Conservation (phyloP, 1,140 invertebrate genomes). For the Ostrea denselamellosa region DNA sequence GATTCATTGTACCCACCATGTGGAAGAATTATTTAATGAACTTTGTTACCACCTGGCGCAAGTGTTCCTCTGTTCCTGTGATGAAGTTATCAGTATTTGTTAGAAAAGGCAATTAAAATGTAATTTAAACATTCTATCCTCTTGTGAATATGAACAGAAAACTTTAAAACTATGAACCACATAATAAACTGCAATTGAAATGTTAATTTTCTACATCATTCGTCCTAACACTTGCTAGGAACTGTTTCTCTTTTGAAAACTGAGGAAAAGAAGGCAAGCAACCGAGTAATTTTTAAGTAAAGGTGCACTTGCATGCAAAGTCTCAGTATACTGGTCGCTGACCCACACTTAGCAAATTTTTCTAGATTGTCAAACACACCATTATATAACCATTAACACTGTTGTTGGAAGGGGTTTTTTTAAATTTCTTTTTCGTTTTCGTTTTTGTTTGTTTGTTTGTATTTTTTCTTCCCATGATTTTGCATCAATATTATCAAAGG, state of each 20-base stretch:
- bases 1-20: constrained; percentile 13
- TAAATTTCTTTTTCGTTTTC: too few species aligned
- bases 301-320: too few species aligned
- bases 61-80: neutral
- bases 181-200: neutral
- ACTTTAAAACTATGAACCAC: neutral
- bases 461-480: too few species aligned
- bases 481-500: too few species aligned
- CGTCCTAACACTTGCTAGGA: neutral
- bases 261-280: too few species aligned
- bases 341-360: too few species aligned
- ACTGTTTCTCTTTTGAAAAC: neutral
- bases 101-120: neutral
- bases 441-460: too few species aligned
- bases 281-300: too few species aligned
- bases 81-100: neutral
- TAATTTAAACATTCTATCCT: neutral
- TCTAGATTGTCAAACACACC: too few species aligned
- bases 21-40: constrained; percentile 23
- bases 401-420: too few species aligned
- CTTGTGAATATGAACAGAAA: neutral
- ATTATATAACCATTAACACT: too few species aligned
- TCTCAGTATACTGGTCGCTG: too few species aligned
- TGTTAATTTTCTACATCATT: neutral
- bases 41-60: constrained; percentile 27